These are phyloP conservation scores for Macquaria ambigua DNA, from an alignment of 2,113 vertebrate genomes.

Conservation along the genomic window DNA sequence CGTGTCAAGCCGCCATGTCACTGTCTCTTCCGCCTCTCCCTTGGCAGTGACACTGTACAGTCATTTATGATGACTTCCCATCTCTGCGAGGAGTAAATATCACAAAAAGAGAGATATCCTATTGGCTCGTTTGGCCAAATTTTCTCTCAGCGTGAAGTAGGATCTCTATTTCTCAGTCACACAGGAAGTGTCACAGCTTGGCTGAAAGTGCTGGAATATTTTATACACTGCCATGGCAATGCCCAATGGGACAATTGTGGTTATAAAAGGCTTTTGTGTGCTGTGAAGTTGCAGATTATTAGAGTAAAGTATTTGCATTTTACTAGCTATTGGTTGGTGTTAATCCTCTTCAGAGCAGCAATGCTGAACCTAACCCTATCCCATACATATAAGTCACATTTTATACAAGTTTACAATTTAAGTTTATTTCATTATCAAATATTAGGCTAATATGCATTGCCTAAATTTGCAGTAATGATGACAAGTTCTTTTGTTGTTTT, in stretches of 20 bases:
- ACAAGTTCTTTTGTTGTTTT: neutral
- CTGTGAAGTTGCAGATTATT: slow-evolving; percentile 11
- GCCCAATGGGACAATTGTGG: slow-evolving; percentile 30
- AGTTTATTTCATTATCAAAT: neutral
- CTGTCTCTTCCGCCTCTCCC: slow-evolving; percentile 30
- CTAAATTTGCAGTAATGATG: neutral
- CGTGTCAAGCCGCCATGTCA: slow-evolving; percentile 42
- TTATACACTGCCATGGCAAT: slow-evolving; percentile 39
- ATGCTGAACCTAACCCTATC: neutral
- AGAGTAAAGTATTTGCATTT: slow-evolving; percentile 21
- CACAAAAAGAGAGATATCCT: slow-evolving; percentile 60
- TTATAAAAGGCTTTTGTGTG: slow-evolving; percentile 49
- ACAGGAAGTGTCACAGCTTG: slow-evolving; percentile 66
- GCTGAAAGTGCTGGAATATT: slow-evolving; percentile 53
- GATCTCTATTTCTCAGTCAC: slow-evolving; percentile 42
- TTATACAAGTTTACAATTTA: neutral
- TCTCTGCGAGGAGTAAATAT: slow-evolving; percentile 59
- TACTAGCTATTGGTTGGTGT: neutral
- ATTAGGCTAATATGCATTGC: neutral
- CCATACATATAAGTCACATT: neutral
- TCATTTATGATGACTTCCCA: slow-evolving; percentile 68
- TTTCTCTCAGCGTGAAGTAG: slow-evolving; percentile 54
- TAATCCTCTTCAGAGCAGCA: slow-evolving; percentile 26
- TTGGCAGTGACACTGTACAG: slow-evolving; percentile 35
- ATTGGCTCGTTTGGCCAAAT: slow-evolving; percentile 62